These are phyloP conservation scores for Champsocephalus gunnari DNA, from an alignment of 2,797 vertebrate species.

Conservation along the genomic window DNA sequence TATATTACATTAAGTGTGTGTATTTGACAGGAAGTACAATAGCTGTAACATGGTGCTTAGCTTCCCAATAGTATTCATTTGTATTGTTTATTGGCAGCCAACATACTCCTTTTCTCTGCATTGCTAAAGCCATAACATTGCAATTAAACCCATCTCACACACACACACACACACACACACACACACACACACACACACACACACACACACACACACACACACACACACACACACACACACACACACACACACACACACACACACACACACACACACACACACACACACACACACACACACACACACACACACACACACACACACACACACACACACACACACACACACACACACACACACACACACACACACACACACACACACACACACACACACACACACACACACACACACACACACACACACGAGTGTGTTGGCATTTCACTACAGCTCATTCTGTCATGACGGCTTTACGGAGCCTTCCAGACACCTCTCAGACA, in stretches of 20 bases:
- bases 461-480: constrained; percentile 58
- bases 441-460: constrained; percentile 74
- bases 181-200: too few species aligned
- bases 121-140: constrained; percentile 53
- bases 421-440: constrained; percentile 62
- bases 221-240: constrained; percentile 26
- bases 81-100: constrained; percentile 51
- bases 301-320: not conserved
- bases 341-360: constrained; percentile 1
- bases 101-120: constrained; percentile 47
- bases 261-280: too few species aligned
- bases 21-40: constrained; percentile 27
- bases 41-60: constrained; percentile 44
- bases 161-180: too few species aligned
- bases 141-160: constrained; percentile 60
- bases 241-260: not conserved
- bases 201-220: too few species aligned
- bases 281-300: not conserved
- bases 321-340: constrained; percentile 27
- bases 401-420: constrained; percentile 1
- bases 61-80: constrained; percentile 41
- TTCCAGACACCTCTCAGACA: constrained; percentile 81
- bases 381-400: constrained; percentile 1
- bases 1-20: constrained; percentile 18
- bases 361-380: not conserved